A percentile compares a stretch with the other conserved stretches of the same genome.
phyloP scores from a whole-genome alignment of 2,113 vertebrate genomes.

The Heterotis niloticus region DNA sequence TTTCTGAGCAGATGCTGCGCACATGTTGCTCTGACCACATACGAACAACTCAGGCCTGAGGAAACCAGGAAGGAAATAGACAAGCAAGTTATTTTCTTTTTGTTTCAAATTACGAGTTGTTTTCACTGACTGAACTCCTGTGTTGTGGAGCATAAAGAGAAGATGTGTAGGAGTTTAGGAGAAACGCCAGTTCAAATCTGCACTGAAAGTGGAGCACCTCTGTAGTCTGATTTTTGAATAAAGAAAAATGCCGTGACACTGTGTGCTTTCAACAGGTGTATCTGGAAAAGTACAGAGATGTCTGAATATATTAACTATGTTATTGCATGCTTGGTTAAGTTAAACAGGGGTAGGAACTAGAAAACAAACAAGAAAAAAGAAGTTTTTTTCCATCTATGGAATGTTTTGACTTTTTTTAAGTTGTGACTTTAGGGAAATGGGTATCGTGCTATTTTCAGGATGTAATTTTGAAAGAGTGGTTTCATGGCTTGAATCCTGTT shows the following conservation, averaged over 20 bases:
- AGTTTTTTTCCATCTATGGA: background rate
- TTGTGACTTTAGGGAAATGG: slow-evolving; percentile 21
- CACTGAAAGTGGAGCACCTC: slow-evolving; percentile 15
- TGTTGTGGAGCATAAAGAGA: background rate
- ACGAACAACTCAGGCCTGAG: slow-evolving; percentile 7
- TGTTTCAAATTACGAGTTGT: background rate
- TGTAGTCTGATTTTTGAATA: background rate
- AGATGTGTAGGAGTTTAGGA: slow-evolving; percentile 26
- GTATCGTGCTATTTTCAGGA: slow-evolving; percentile 30
- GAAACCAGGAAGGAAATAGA: slow-evolving; percentile 13
- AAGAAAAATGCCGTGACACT: background rate
- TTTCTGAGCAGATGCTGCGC: background rate
- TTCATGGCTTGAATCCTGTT: slow-evolving; percentile 42
- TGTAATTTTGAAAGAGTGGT: slow-evolving; percentile 31
- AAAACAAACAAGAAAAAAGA: background rate
- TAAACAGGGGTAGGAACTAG: background rate
- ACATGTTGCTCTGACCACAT: background rate
- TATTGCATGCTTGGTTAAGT: background rate
- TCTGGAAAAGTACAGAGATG: background rate
- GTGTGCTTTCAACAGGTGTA: background rate
- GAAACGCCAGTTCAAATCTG: slow-evolving; percentile 10
- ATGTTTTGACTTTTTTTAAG: background rate
- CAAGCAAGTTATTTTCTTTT: background rate
- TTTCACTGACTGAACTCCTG: background rate
- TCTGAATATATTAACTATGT: background rate